phyloP scores from a whole-genome alignment of 2,888 invertebrate genomes.

The Perithous albicinctus region DNA sequence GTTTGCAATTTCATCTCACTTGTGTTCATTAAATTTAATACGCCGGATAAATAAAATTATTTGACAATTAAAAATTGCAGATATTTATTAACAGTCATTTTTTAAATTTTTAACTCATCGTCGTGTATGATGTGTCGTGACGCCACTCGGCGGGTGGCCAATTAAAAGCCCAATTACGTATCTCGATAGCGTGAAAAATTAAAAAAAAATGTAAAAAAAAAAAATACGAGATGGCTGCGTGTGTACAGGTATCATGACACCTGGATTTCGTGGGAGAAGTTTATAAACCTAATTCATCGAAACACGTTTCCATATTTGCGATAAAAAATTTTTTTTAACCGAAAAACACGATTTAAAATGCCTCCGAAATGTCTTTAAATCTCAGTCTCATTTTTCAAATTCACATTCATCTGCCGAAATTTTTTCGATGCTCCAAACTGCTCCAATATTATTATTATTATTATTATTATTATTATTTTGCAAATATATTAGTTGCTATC shows the following conservation, averaged over 20 bases:
- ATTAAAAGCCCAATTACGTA: slow-evolving; percentile 10
- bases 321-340: not conserved
- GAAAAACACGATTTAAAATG: not conserved
- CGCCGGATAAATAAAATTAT: not conserved
- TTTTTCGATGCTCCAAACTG: not conserved
- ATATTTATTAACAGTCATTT: too few relatives aligned
- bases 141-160: slow-evolving; percentile 3
- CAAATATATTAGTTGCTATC: not conserved
- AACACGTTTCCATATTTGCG: not conserved
- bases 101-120: not conserved
- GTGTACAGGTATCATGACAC: slow-evolving; percentile 7
- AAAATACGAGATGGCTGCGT: not conserved
- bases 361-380: not conserved
- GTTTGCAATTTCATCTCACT: too few relatives aligned
- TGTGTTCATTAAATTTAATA: too few relatives aligned
- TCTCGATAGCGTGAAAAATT: slow-evolving; percentile 10
- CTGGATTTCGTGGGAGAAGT: not conserved
- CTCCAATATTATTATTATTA: not conserved
- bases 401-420: not conserved
- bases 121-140: not conserved
- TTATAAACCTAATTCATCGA: not conserved
- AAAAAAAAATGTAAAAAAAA: not conserved
- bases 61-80: too few relatives aligned
- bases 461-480: not conserved
- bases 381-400: not conserved